phyloP scores from a whole-genome alignment of 2,113 vertebrate genomes.

The Coreoperca whiteheadi region DNA sequence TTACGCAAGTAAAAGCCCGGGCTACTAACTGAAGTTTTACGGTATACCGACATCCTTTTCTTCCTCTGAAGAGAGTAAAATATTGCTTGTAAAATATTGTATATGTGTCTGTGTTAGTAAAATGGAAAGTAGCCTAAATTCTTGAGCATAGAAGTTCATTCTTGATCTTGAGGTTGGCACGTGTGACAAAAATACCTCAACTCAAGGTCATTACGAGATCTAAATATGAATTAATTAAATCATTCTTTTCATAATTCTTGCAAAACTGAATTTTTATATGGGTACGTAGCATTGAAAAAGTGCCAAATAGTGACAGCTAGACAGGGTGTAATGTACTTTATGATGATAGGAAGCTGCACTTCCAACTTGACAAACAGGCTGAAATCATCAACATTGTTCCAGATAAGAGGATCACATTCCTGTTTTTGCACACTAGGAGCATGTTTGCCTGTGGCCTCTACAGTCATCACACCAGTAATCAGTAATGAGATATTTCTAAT shows the following conservation, averaged over 20 bases:
- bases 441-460: conserved; percentile 13
- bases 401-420: conserved; percentile 52
- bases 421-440: conserved; percentile 3
- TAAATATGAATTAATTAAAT: not conserved
- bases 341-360: not conserved
- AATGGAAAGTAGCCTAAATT: too few relatives aligned
- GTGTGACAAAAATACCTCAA: not conserved
- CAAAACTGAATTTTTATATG: not conserved
- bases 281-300: not conserved
- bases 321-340: not conserved
- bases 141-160: not conserved
- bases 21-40: too few relatives aligned
- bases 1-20: too few relatives aligned
- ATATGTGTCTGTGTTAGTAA: too few relatives aligned
- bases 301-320: not conserved
- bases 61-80: not conserved
- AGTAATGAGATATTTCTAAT: conserved; percentile 19
- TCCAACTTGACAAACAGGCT: conserved; percentile 29
- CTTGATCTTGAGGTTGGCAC: not conserved
- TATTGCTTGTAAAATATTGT: not conserved
- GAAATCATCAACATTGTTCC: not conserved
- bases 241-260: not conserved
- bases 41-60: too few relatives aligned
- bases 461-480: conserved; percentile 18
- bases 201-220: not conserved